These are phyloP conservation scores for Sebastes glaucus DNA, from an alignment of 2,797 vertebrate genomes.

Conservation along the genomic window DNA sequence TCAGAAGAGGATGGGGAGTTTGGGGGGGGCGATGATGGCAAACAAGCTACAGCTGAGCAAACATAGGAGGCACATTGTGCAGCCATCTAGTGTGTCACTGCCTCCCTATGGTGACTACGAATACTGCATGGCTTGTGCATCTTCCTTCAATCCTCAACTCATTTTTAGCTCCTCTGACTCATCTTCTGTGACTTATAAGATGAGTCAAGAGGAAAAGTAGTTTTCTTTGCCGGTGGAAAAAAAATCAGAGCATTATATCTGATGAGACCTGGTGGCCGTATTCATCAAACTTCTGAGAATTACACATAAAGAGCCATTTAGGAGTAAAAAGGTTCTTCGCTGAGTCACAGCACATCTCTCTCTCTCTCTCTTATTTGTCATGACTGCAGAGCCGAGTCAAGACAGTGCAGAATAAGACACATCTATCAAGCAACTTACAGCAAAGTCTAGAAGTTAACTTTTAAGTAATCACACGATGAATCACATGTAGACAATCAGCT, in stretches of 20 bases:
- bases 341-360: neutral
- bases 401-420: neutral
- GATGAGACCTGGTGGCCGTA: neutral
- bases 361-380: neutral
- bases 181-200: neutral
- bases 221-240: neutral
- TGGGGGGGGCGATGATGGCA: slow-evolving; percentile 1
- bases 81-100: slow-evolving; percentile 36
- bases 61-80: slow-evolving; percentile 33
- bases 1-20: slow-evolving; percentile 33
- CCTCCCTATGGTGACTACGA: slow-evolving; percentile 34
- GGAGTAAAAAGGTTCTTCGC: neutral
- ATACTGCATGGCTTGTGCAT: slow-evolving; percentile 11
- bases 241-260: neutral
- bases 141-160: neutral
- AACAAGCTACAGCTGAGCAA: slow-evolving; percentile 49
- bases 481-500: neutral
- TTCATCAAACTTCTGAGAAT: neutral
- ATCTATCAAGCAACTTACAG: neutral
- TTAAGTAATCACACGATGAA: neutral
- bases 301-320: neutral
- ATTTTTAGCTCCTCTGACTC: neutral
- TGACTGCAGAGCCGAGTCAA: neutral
- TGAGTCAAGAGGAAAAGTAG: neutral
- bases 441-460: neutral